These are phyloP conservation scores for Ochropacha duplaris DNA, from an alignment of 2,888 invertebrate genomes.

Conservation along the genomic window DNA sequence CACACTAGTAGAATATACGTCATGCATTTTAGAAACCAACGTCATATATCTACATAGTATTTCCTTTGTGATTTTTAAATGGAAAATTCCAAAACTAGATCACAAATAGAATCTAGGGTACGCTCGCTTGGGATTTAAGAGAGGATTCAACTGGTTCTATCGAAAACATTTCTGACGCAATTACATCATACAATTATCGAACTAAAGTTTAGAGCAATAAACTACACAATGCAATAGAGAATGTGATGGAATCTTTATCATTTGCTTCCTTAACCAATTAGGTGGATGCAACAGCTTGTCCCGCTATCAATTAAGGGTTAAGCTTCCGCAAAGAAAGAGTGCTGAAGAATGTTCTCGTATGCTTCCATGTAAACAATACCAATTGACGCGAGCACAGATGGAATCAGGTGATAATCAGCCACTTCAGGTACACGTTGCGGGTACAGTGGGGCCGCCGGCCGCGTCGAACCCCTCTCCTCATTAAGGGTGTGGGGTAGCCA, in stretches of 20 bases:
- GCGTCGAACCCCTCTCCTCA: conserved; percentile 61
- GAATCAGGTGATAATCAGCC: conserved; percentile 80
- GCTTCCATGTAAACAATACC: conserved; percentile 5
- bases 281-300: background rate
- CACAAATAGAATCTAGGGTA: background rate
- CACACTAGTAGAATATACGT: background rate
- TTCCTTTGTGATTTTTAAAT: background rate
- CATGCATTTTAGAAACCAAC: background rate
- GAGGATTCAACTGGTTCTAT: background rate
- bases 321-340: background rate
- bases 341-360: background rate
- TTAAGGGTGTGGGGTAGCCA: conserved; percentile 69
- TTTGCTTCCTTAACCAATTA: background rate
- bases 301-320: background rate
- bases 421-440: conserved; percentile 68
- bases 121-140: background rate
- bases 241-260: background rate
- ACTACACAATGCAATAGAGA: background rate
- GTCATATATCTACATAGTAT: background rate
- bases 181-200: background rate
- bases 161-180: background rate
- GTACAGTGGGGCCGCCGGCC: conserved; percentile 39
- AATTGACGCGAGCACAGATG: conserved; percentile 47
- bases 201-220: background rate
- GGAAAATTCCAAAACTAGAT: background rate